phyloP scores from a whole-genome alignment of 2,797 vertebrate genomes.

The Gila robusta region DNA sequence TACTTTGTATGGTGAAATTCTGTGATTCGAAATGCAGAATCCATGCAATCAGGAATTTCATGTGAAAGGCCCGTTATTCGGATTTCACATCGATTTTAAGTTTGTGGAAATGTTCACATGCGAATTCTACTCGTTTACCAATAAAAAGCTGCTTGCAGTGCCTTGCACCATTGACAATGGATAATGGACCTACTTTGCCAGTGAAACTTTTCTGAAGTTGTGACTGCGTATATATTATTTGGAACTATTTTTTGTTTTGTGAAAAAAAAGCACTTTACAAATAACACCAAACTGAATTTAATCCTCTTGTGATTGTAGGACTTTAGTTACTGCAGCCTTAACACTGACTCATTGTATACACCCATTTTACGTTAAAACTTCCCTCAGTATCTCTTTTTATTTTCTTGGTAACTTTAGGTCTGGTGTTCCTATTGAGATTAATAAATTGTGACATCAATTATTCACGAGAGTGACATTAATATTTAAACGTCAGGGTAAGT shows the following conservation, averaged over 20 bases:
- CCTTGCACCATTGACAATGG: background rate
- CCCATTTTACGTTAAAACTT: background rate
- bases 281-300: background rate
- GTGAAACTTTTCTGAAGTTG: background rate
- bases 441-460: slow-evolving; percentile 28
- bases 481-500: slow-evolving; percentile 11
- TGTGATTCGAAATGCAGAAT: background rate
- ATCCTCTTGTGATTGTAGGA: background rate
- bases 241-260: background rate
- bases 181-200: background rate
- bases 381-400: background rate
- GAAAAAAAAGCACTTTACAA: background rate
- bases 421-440: slow-evolving; percentile 28
- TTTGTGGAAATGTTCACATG: too few species aligned
- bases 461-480: background rate
- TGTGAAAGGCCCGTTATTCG: too few species aligned
- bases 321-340: background rate
- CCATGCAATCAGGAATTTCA: background rate
- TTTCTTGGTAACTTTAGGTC: background rate
- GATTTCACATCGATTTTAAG: too few species aligned
- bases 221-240: background rate
- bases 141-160: background rate
- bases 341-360: background rate
- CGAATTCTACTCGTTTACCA: background rate
- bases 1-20: background rate